Base-by-base conservation (phyloP, 2,888 invertebrate genomes). In the Orthosia cruda region DNA sequence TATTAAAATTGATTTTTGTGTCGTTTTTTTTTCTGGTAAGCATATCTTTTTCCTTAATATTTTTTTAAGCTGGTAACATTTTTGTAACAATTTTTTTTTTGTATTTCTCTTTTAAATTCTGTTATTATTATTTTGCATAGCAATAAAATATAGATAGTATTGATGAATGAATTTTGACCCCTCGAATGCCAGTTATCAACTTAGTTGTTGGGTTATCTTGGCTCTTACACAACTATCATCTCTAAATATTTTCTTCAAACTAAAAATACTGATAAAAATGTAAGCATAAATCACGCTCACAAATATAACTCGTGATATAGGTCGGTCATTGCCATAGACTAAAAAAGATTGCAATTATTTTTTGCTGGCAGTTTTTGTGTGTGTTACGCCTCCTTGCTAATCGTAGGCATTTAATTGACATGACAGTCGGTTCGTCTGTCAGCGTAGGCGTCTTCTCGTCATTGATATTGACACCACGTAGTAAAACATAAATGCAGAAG, bases 241-340 rank as follows among this genome's bases (percentile, higher is more conserved):
- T 73, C 15, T 11, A 4, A 26, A n/a, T 45, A 7, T 18, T 26
- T 26, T 26, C 15, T n/a, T 47, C 5, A 23, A 47, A 47, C 13
- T 16, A 32, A n/a, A n/a, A 79, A 26, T 15, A 71, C 11, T 20
- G 1, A 15, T 13, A 26, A 3, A 54, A 3, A 26, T 23, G 15
- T 12, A 52, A 66, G 68, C 40, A 52, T 26, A 55, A 54, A 52
- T 52, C 26, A 12, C 13, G 23, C 12, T 2, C 26, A 40, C 12
- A 55, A 77, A 78, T 52, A 57, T 59, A 58, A 5, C 45, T 50
- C 26, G 40, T n/a, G 23, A 84, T 84, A 71, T 81, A 76, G 82
- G 85, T 81, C 85, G 82, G 81, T 82, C 82, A 85, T 68, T 58
- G 85, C 52, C 81, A 40, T 16, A 59, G 20, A 23, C n/a, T 40